Base-by-base conservation (phyloP, 2,113 vertebrate genomes). In the Eonycteris spelaea region DNA sequence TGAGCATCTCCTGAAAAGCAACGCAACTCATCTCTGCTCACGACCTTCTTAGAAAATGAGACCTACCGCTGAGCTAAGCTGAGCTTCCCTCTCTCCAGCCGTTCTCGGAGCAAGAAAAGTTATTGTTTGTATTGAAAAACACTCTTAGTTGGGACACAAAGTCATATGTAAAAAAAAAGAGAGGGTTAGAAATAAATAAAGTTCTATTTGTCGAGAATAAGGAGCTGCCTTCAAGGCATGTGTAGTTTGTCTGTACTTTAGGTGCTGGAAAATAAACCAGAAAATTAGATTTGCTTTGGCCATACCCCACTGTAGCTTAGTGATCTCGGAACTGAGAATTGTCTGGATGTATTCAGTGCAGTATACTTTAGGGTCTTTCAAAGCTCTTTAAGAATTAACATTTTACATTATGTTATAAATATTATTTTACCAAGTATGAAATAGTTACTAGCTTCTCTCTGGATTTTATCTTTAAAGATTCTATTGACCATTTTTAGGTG, bases 1-100 rank as follows among this genome's bases (percentile, higher is more conserved):
- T 40, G 65, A 97, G 71, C 51, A 55, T 96, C 95, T 95, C 30
- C 71, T 90, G 68, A 68, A 77, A 94, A 95, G 22, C 70, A 83
- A 82, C 30, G 6, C 3, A 78, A 21, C 57, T 93, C 78, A 48
- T 63, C 21, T 89, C 22, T 89, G 11, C 43, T 57, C 21, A 30
- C 0, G 4, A 26, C 45, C 48, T 94, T 92, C 53, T 90, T 63
- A 48, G 87, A 84, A 38, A n/a, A 38, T 40, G 38, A 95, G 68
- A 43, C 14, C 26, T 65, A 70, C 89, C 67, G n/a, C 16, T 19
- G 21, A 28, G 12, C 55, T 82, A 68, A 79, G 26, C 22, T 74
- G 43, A 43, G 30, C 24, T 91, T 26, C n/a, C 43, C 21, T 84
- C 24, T 92, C 30, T 90, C 51, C 85, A 70, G 59, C 11, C 18